Percentiles rank a stretch among this genome's conserved stretches.
Evolutionary conservation across 2,797 vertebrate species (phyloP).

Genomic region (Pogonophryne albipinna): DNA sequence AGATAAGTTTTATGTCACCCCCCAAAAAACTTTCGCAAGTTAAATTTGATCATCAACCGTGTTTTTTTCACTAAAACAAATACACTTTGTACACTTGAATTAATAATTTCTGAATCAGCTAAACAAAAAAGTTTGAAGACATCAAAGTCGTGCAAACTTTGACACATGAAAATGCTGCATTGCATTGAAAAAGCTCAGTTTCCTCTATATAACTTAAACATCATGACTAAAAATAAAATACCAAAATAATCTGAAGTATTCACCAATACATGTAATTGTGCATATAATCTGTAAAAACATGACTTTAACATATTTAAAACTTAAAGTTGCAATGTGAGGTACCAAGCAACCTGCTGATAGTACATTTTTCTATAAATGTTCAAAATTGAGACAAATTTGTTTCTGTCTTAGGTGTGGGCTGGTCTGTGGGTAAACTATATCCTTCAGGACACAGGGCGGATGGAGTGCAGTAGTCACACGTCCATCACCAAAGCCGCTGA

Average conservation of each 20-base stretch:
- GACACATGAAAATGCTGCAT: background rate
- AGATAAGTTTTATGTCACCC: background rate
- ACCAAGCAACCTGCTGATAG: too few species aligned
- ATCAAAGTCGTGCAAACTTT: background rate
- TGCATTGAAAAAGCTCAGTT: background rate
- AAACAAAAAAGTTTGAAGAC: background rate
- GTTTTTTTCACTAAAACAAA: background rate
- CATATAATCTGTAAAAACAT: too few species aligned
- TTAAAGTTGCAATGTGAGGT: too few species aligned
- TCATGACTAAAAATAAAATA: background rate
- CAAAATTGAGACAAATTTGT: background rate
- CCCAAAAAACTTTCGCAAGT: too few species aligned
- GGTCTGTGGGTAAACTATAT: conserved; percentile 69
- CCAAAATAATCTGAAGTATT: background rate
- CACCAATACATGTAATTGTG: background rate
- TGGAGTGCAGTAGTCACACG: conserved; percentile 67
- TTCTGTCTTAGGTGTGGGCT: conserved; percentile 56
- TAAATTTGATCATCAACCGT: too few species aligned
- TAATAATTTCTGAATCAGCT: background rate
- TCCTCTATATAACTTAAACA: background rate
- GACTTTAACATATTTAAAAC: too few species aligned
- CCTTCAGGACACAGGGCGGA: conserved; percentile 64
- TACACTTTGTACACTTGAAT: background rate
- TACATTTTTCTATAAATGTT: too few species aligned
- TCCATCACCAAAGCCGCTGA: conserved; percentile 37